A percentile compares a stretch with the other conserved stretches of the same genome.
These are phyloP conservation scores for Anoura caudifer DNA, from an alignment of 2,113 vertebrate genomes.

Conservation along the genomic window DNA sequence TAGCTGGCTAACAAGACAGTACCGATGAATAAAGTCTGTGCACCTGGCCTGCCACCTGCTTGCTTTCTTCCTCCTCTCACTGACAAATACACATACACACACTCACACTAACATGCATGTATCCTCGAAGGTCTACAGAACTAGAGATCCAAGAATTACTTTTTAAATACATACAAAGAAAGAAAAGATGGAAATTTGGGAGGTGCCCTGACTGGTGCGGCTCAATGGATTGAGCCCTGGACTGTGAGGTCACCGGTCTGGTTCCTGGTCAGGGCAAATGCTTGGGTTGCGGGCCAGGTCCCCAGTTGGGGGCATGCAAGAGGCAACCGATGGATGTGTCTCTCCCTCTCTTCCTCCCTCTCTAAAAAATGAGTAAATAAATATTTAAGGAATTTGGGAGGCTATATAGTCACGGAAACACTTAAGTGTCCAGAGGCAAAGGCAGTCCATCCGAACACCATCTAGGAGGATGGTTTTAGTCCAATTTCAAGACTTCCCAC, in stretches of 20 bases:
- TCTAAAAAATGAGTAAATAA: no score
- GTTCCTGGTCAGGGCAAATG: no score
- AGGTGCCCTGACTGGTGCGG: neutral
- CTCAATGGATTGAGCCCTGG: no score
- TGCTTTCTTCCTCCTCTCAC: neutral
- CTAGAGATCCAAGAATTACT: neutral
- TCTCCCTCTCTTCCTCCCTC: no score
- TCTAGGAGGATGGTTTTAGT: neutral
- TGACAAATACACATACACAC: neutral
- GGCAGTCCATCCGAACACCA: neutral
- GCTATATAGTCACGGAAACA: neutral
- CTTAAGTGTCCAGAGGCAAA: neutral
- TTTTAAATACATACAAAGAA: neutral
- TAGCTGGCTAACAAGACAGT: neutral
- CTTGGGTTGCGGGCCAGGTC: no score
- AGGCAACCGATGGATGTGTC: no score
- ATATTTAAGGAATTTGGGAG: neutral
- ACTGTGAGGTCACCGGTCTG: no score
- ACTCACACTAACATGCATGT: rapidly evolving
- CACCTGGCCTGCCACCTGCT: neutral
- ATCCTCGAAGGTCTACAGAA: neutral
- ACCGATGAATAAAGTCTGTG: neutral
- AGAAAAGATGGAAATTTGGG: neutral
- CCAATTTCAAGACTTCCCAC: neutral
- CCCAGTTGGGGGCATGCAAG: no score